phyloP scores from a whole-genome alignment of 2,888 invertebrate species.

The Germaria angustata region DNA sequence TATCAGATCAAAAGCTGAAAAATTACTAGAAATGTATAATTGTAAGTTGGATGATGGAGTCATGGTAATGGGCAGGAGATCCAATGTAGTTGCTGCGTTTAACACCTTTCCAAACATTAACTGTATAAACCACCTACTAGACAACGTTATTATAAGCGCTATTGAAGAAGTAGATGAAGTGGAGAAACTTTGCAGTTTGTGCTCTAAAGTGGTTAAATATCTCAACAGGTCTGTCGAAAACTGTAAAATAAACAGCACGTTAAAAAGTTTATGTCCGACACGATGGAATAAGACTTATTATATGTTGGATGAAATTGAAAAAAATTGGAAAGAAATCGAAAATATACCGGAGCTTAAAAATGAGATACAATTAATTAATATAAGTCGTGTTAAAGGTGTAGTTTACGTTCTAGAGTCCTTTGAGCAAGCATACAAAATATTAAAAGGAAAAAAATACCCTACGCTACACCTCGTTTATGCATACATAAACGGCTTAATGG shows the following conservation, averaged over 20 bases:
- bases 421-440: not conserved
- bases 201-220: constrained; percentile 35
- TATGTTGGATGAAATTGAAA: constrained; percentile 20
- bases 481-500: not conserved
- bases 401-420: not conserved
- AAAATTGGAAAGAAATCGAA: constrained; percentile 40
- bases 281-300: constrained; percentile 54
- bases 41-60: constrained; percentile 36
- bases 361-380: not conserved
- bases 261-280: constrained; percentile 12
- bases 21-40: constrained; percentile 13
- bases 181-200: constrained; percentile 10
- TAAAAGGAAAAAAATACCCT: not conserved
- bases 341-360: not conserved
- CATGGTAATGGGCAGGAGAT: constrained; percentile 50
- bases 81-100: constrained; percentile 51
- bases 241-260: no score
- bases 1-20: not conserved
- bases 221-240: constrained; percentile 25
- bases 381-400: not conserved
- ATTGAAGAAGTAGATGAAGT: constrained; percentile 43
- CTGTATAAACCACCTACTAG: constrained; percentile 53
- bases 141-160: constrained; percentile 46
- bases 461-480: not conserved
- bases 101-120: constrained; percentile 17